Conservation (phyloP, 2,888 invertebrate species). For the Marronus borbonicus region DNA sequence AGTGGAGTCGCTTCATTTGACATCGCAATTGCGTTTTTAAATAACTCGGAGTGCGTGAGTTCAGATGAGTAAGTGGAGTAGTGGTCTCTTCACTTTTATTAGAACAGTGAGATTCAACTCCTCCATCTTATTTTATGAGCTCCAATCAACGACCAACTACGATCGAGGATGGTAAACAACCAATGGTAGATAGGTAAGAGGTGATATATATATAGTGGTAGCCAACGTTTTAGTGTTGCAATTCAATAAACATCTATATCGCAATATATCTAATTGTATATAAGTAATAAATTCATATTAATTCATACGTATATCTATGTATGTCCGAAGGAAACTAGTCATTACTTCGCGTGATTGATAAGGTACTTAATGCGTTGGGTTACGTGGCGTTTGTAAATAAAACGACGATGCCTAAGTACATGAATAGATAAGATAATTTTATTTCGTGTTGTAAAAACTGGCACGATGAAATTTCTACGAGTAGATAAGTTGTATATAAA, state of each 20-base stretch:
- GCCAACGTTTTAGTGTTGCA: too few relatives aligned
- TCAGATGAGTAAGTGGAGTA: slow-evolving; percentile 67
- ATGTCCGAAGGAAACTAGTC: slow-evolving; percentile 11
- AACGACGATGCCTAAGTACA: slow-evolving; percentile 5
- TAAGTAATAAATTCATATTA: not conserved
- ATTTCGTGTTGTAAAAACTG: slow-evolving; percentile 3
- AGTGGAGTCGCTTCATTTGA: not conserved
- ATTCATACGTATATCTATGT: not conserved
- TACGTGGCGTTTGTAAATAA: slow-evolving; percentile 38
- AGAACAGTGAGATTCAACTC: slow-evolving; percentile 70
- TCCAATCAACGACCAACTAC: not conserved
- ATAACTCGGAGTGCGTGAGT: slow-evolving; percentile 48
- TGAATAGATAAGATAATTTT: slow-evolving; percentile 34
- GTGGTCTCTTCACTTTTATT: slow-evolving; percentile 69
- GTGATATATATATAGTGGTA: too few relatives aligned
- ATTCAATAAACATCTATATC: too few relatives aligned
- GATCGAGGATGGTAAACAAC: not conserved
- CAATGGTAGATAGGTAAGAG: slow-evolving; percentile 13
- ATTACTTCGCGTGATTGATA: slow-evolving; percentile 35
- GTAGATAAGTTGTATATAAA: not conserved
- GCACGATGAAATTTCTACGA: slow-evolving; percentile 1
- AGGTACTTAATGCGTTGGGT: slow-evolving; percentile 25
- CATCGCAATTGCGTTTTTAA: not conserved
- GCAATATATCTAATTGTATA: too few relatives aligned
- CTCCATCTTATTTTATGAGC: slow-evolving; percentile 65